Evolutionary conservation across 2,888 invertebrate genomes (phyloP), one percentile per base, ranked within the genome.

Genomic region (Vanessa cardui): DNA sequence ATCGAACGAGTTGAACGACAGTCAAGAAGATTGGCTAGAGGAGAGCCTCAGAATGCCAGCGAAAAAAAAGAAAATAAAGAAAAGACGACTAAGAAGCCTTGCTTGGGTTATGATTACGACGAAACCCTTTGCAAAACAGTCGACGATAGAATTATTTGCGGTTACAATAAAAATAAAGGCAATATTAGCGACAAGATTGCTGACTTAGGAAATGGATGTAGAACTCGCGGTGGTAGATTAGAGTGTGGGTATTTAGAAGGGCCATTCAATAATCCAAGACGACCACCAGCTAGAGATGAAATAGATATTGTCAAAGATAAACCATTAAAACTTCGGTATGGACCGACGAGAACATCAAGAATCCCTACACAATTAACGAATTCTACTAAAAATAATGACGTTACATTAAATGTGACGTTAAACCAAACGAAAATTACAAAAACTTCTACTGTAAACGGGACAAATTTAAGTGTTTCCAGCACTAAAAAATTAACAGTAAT

Each of bases 211-310:
- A 82, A 86, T 61, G 86, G 83, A 1, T 90, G 90, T 70, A 75
- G 76, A 44, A 60, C 79, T 39, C 82, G 84, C 15, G 82, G 80
- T 16, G 82, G 85, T n/a, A 85, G 90, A 75, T 73, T 90, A 60
- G 90, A 90, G 80, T 90, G 90, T 77, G 90, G 90, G 5, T 90
- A 90, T 73, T 58, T 74, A 3, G 69, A 58, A 15, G 74, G 74
- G 33, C 79, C 77, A 52, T 77, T 73, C 64, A 66, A 64, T 50
- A 68, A 73, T 59, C 54, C 66, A 1, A 72, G 75, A 72, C 75
- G 78, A 45, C 78, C 78, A 6, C 75, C 76, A 21, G 74, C 63
- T 21, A 54, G 70, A 54, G 62, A 71, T 15, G 56, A 64, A 45
- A 20, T 44, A 62, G 7, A 18, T 21, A 58, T 49, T 20, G 18